Percentiles rank a stretch among this genome's conserved stretches.
These are phyloP conservation scores for Hippocampus mohnikei DNA, from an alignment of 2,113 vertebrate genomes.

Conservation along the genomic window DNA sequence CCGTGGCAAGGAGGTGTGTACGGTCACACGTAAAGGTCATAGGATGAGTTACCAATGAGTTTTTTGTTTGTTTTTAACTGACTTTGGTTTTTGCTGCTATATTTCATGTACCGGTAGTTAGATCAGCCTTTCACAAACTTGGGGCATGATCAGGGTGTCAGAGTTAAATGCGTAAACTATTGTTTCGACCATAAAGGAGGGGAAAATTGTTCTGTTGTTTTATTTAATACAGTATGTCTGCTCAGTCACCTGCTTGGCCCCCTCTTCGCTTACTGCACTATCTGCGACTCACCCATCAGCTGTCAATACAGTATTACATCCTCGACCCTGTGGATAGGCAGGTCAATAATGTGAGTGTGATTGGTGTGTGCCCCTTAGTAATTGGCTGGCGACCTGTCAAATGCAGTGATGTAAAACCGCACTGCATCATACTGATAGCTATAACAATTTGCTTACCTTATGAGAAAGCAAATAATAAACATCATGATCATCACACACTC, in stretches of 20 bases:
- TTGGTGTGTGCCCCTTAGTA: background rate
- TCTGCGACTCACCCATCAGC: constrained; percentile 32
- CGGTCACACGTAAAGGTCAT: background rate
- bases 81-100: background rate
- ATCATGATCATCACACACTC: background rate
- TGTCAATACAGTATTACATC: constrained; percentile 86
- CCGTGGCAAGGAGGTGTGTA: background rate
- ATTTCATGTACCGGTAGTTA: background rate
- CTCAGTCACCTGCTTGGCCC: constrained; percentile 18
- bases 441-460: background rate
- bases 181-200: too few relatives aligned
- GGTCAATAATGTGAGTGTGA: constrained; percentile 78
- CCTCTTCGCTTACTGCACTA: constrained; percentile 11
- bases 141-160: background rate
- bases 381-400: background rate
- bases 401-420: background rate
- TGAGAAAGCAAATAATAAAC: background rate
- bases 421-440: background rate
- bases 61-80: background rate
- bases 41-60: background rate
- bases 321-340: constrained; percentile 87
- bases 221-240: too few relatives aligned
- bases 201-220: too few relatives aligned
- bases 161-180: background rate
- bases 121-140: background rate